phyloP scores from a whole-genome alignment of 2,888 invertebrate species.

The Odontocolon sp. region DNA sequence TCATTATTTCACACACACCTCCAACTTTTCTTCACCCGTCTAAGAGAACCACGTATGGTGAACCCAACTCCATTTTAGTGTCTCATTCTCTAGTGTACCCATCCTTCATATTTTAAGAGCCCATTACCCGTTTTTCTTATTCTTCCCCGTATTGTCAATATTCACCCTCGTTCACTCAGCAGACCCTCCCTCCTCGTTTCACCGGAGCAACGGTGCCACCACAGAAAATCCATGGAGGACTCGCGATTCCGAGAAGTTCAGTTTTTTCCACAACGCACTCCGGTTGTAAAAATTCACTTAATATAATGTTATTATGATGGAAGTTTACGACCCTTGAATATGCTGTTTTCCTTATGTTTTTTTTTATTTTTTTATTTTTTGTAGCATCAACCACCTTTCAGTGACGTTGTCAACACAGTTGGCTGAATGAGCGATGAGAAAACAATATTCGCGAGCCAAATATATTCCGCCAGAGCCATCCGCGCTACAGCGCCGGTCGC shows the following conservation, averaged over 20 bases:
- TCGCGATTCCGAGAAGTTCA: not conserved
- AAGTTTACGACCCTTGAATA: not conserved
- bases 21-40: not conserved
- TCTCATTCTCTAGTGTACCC: conserved; percentile 13
- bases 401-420: conserved; percentile 7
- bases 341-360: not conserved
- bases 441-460: conserved; percentile 30
- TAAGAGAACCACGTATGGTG: conserved; percentile 9
- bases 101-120: conserved; percentile 40
- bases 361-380: not conserved
- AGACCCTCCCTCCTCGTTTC: conserved; percentile 13
- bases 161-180: conserved; percentile 33
- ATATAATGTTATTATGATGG: conserved; percentile 23
- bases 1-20: too few species aligned
- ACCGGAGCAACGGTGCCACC: conserved; percentile 16
- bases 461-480: too few species aligned
- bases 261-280: not conserved
- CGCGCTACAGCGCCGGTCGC: not conserved
- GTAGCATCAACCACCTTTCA: not conserved
- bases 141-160: conserved; percentile 26
- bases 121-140: conserved; percentile 40
- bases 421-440: conserved; percentile 27
- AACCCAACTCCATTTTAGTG: conserved; percentile 12
- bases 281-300: conserved; percentile 19
- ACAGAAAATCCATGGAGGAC: conserved; percentile 21